phyloP scores from a whole-genome alignment of 2,797 vertebrate genomes.

The Furcifer pardalis region DNA sequence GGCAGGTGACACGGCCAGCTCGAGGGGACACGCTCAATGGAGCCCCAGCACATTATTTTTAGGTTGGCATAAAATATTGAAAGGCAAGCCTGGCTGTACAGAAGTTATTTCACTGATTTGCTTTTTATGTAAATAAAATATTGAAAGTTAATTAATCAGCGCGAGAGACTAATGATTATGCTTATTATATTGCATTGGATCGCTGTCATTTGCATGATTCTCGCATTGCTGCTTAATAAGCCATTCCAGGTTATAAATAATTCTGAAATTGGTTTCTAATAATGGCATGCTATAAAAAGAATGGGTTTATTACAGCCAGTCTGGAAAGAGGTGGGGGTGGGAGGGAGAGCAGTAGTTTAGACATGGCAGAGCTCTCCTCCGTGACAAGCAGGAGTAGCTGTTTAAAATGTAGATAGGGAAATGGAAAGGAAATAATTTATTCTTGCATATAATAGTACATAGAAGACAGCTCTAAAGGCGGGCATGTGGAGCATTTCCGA shows the following conservation, averaged over 20 bases:
- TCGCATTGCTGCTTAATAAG: slow-evolving; percentile 92
- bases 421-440: slow-evolving; percentile 66
- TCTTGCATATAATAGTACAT: slow-evolving; percentile 54
- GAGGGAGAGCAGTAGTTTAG: slow-evolving; percentile 70
- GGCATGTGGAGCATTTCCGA: slow-evolving; percentile 68
- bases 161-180: slow-evolving; percentile 91
- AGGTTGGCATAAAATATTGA: slow-evolving; percentile 83
- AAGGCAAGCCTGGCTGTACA: slow-evolving; percentile 83
- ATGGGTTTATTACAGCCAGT: slow-evolving; percentile 82
- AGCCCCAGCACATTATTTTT: slow-evolving; percentile 83
- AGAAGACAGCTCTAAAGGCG: slow-evolving; percentile 68
- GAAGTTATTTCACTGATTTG: slow-evolving; percentile 89
- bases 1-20: slow-evolving; percentile 89
- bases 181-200: slow-evolving; percentile 89
- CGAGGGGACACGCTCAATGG: slow-evolving; percentile 80
- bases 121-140: slow-evolving; percentile 91
- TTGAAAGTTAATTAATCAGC: slow-evolving; percentile 83
- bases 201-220: slow-evolving; percentile 90
- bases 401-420: slow-evolving; percentile 57
- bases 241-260: slow-evolving; percentile 90
- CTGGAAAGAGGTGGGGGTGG: slow-evolving; percentile 60
- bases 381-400: slow-evolving; percentile 17
- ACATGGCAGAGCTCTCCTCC: slow-evolving; percentile 59
- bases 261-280: slow-evolving; percentile 88
- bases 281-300: slow-evolving; percentile 86